Evolutionary conservation across 2,797 vertebrate genomes (phyloP).

Genomic region (Crax fasciolata): DNA sequence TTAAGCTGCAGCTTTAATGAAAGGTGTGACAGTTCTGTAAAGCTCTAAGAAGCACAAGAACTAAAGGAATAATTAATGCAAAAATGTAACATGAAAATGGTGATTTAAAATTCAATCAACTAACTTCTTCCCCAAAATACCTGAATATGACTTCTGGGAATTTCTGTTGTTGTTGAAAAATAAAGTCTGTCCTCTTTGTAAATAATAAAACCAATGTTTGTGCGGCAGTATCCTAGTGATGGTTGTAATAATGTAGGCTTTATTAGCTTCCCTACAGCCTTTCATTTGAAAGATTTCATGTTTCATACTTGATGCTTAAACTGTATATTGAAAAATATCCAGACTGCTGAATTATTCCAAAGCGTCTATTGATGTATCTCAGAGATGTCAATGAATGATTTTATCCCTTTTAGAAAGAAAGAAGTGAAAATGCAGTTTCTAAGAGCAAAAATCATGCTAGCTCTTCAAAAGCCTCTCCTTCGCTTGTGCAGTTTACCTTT

Average conservation of each 20-base stretch:
- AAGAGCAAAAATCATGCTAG: not conserved
- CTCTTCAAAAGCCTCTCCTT: not conserved
- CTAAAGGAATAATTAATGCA: constrained; percentile 62
- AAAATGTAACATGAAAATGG: constrained; percentile 27
- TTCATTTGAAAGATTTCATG: not conserved
- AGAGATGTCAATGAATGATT: not conserved
- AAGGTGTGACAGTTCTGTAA: constrained; percentile 39
- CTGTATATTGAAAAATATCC: not conserved
- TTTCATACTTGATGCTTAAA: not conserved
- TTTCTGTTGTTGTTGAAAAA: not conserved
- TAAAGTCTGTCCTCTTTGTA: not conserved
- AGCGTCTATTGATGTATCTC: not conserved
- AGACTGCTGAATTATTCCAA: not conserved
- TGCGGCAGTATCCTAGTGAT: not conserved
- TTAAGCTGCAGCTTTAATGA: constrained; percentile 51
- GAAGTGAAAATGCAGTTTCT: not conserved
- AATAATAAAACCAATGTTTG: not conserved
- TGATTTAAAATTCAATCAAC: constrained; percentile 66
- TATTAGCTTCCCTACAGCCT: not conserved
- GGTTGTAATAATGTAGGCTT: not conserved
- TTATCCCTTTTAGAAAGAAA: not conserved
- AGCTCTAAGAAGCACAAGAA: not conserved
- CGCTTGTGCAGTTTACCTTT: not conserved
- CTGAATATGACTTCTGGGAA: constrained; percentile 1
- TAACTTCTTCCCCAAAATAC: not conserved